Evolutionary conservation across 2,113 vertebrate species (phyloP), one percentile per base, ranked within the genome.

Genomic region (Passerina amoena): DNA sequence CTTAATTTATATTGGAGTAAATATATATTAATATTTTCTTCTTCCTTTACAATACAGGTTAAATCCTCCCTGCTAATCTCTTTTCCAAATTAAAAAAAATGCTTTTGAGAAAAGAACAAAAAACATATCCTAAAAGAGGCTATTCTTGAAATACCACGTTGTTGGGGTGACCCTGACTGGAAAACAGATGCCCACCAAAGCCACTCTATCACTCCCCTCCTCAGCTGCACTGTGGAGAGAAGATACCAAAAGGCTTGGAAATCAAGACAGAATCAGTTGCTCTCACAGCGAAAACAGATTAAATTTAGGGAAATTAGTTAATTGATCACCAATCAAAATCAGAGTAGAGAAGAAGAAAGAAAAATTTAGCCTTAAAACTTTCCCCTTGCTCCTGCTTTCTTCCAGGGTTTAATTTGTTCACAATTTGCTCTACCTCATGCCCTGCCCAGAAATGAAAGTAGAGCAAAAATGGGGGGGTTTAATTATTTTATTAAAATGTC

Each of bases 371-470:
- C 17, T 48, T 37, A 22, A 66, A 60, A 30, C 5, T 28, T 72
- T 53, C 11, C 3, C 9, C 5, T 4, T 50, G 8, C 27, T 20
- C 6, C 22, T 53, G 8, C 15, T 23, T 72, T 82, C 14, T 77
- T 64, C 30, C 27, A 23, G 18, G 12, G 4, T 22, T 75, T 33
- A 57, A 30, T 51, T 40, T 35, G 6, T 5, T 53, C n/a, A 12
- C 0, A 0, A 53, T 37, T 40, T 82, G 47, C 15, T 71, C 45
- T 78, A 10, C 4, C 2, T 77, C 1, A 1, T 59, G 4, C 12
- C 13, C 4, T 59, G 60, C 10, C 11, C n/a, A 53, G 19, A 7
- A 5, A 20, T 10, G 10, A 50, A 65, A 19, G 11, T 4, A 2
- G 18, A 35, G 8, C 1, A 2, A 37, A 35, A 86, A 81, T 75